Percentiles rank a stretch among this genome's conserved stretches.
Evolutionary conservation across 2,888 invertebrate species (phyloP).

Genomic region (Meteorus colon): DNA sequence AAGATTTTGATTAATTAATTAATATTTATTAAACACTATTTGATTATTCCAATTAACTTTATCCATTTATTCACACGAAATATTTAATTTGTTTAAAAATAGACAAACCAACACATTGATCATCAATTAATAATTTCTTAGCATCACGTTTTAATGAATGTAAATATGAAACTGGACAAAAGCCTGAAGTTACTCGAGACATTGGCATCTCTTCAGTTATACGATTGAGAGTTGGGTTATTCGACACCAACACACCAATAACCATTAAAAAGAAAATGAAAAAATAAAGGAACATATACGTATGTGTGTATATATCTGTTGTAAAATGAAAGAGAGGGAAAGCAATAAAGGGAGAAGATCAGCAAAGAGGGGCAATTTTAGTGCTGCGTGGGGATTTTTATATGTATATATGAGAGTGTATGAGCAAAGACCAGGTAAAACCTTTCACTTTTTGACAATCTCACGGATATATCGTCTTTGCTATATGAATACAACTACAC

Average conservation of each 20-base stretch:
- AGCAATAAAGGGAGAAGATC: slow-evolving; percentile 30
- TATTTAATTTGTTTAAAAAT: background rate
- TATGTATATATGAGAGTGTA: slow-evolving; percentile 31
- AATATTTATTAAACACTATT: too few species aligned
- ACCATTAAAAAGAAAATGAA: slow-evolving; percentile 32
- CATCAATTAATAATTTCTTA: background rate
- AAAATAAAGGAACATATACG: slow-evolving; percentile 34
- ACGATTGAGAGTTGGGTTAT: slow-evolving; percentile 11
- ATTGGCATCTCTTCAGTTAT: slow-evolving; percentile 22
- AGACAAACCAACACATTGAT: background rate
- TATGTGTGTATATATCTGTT: slow-evolving; percentile 20
- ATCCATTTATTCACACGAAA: background rate
- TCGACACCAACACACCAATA: background rate
- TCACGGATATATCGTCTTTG: background rate
- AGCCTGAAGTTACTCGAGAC: slow-evolving; percentile 14
- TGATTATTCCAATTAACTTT: too few species aligned
- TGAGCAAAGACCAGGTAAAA: slow-evolving; percentile 52
- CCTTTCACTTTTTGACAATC: slow-evolving; percentile 71
- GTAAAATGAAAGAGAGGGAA: slow-evolving; percentile 24
- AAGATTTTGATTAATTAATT: too few species aligned
- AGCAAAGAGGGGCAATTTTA: slow-evolving; percentile 49
- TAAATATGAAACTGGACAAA: background rate
- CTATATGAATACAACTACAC: background rate
- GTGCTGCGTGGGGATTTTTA: slow-evolving; percentile 59
- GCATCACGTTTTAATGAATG: background rate